Conservation (phyloP, 2,113 vertebrate genomes). For the Stigmatopora nigra region DNA sequence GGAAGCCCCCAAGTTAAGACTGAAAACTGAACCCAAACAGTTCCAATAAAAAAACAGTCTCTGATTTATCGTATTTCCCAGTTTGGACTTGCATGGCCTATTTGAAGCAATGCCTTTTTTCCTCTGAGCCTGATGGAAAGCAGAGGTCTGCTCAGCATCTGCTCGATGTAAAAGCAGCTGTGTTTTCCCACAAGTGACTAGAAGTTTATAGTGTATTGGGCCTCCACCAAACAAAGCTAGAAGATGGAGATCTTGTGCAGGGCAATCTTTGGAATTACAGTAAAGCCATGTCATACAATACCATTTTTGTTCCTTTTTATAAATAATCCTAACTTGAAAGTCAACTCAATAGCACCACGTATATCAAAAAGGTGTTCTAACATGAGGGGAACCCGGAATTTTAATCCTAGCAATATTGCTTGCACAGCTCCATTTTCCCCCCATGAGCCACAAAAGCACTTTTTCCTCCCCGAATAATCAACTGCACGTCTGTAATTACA, state of each 20-base stretch:
- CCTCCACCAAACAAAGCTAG: constrained; percentile 51
- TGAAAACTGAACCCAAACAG: constrained; percentile 1
- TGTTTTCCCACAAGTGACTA: constrained; percentile 63
- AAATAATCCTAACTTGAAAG: constrained; percentile 3
- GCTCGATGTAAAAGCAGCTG: constrained; percentile 66
- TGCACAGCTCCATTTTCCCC: background rate
- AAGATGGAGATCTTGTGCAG: background rate
- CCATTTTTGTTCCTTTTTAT: too few relatives aligned
- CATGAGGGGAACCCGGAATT: background rate
- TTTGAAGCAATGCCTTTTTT: constrained; percentile 31
- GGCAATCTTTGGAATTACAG: too few relatives aligned
- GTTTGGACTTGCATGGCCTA: constrained; percentile 39
- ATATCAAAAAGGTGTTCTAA: background rate
- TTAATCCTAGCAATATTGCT: background rate
- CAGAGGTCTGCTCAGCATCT: constrained; percentile 60
- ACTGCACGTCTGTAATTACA: constrained; percentile 43
- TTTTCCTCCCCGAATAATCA: constrained; percentile 38
- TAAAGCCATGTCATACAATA: too few relatives aligned
- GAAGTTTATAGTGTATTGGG: constrained; percentile 44
- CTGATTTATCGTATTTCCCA: constrained; percentile 35
- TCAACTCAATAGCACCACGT: background rate
- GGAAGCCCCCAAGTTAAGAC: too few relatives aligned
- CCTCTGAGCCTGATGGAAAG: constrained; percentile 30
- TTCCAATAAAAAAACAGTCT: constrained; percentile 35
- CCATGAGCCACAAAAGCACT: constrained; percentile 21